These are phyloP conservation scores for Drymonia ruficornis DNA, from an alignment of 2,888 invertebrate species.

Conservation along the genomic window DNA sequence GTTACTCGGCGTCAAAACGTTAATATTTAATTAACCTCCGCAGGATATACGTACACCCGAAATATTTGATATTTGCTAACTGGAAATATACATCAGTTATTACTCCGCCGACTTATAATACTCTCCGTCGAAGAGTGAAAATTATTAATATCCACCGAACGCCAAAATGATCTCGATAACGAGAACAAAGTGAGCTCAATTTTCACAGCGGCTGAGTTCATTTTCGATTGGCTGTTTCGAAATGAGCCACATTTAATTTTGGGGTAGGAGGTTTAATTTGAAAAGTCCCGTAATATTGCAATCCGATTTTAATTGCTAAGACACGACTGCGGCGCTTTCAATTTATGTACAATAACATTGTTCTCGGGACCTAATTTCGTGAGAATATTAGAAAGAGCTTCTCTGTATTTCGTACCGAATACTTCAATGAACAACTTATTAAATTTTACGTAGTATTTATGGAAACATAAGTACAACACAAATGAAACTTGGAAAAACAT, in stretches of 20 bases:
- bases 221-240: slow-evolving; percentile 15
- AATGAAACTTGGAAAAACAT: too few relatives aligned
- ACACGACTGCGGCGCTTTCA: slow-evolving; percentile 18
- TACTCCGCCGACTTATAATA: slow-evolving; percentile 24
- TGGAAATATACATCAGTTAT: slow-evolving; percentile 35
- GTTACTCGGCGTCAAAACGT: slow-evolving; percentile 16
- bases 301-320: slow-evolving; percentile 44
- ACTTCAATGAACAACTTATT: background rate
- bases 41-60: slow-evolving; percentile 25
- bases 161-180: slow-evolving; percentile 11
- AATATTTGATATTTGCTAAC: slow-evolving; percentile 38
- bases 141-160: slow-evolving; percentile 34
- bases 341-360: slow-evolving; percentile 19
- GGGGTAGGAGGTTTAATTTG: slow-evolving; percentile 39
- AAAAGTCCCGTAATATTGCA: slow-evolving; percentile 39
- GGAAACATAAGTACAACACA: too few relatives aligned
- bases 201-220: slow-evolving; percentile 18
- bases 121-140: slow-evolving; percentile 23
- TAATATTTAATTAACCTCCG: slow-evolving; percentile 35
- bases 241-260: slow-evolving; percentile 36
- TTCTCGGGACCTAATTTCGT: slow-evolving; percentile 1
- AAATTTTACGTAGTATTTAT: too few relatives aligned
- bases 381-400: background rate
- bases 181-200: slow-evolving; percentile 21
- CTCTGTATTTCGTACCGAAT: background rate